phyloP scores from a whole-genome alignment of 2,888 invertebrate genomes.

The Escarpia spicata region DNA sequence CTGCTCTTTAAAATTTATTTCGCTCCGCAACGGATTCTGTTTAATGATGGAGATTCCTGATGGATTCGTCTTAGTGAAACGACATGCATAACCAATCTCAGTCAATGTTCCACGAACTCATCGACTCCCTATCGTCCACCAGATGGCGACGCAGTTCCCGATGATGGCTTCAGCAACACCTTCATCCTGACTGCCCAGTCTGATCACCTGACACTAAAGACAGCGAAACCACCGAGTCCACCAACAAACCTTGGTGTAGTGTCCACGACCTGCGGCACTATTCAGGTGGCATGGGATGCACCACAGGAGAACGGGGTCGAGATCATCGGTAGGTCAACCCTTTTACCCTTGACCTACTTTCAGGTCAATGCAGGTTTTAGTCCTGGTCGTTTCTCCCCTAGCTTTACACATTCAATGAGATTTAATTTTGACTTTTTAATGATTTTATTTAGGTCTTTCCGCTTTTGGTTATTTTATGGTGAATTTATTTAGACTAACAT shows the following conservation, averaged over 20 bases:
- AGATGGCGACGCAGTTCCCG: neutral
- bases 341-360: neutral
- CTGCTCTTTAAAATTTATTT: no score
- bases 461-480: no score
- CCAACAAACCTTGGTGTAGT: constrained; percentile 60
- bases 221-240: constrained; percentile 61
- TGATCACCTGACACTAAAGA: constrained; percentile 56
- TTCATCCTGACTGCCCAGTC: constrained; percentile 63
- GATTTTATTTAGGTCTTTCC: no score
- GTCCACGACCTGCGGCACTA: constrained; percentile 61
- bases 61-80: no score
- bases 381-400: neutral
- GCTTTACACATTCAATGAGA: no score
- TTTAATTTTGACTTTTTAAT: no score
- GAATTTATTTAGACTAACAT: no score
- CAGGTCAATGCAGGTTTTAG: neutral
- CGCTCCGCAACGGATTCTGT: no score
- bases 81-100: neutral
- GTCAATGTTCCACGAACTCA: neutral
- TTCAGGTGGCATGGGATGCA: constrained; percentile 63
- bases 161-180: constrained; percentile 44
- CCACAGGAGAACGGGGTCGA: constrained; percentile 62
- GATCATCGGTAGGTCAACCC: constrained; percentile 53
- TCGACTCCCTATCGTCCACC: neutral
- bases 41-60: no score